These are phyloP conservation scores for Mimachlamys varia DNA, from an alignment of 2,888 invertebrate species.

Conservation along the genomic window DNA sequence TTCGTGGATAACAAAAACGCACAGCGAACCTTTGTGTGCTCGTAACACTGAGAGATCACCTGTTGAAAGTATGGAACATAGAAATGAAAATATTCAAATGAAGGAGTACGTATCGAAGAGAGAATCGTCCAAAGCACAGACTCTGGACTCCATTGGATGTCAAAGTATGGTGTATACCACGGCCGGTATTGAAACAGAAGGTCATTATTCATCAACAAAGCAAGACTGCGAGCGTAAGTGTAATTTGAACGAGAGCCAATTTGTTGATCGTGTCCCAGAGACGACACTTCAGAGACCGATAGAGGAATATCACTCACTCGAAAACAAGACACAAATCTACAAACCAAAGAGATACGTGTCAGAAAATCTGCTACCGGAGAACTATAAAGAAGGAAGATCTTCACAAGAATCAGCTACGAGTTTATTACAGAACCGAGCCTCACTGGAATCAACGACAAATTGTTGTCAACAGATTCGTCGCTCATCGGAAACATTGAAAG, in stretches of 20 bases:
- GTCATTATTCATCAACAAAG: neutral
- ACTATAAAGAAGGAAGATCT: neutral
- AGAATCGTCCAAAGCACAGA: neutral
- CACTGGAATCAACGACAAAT: neutral
- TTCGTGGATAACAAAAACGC: too few relatives aligned
- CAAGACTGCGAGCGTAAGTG: neutral
- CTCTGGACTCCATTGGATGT: neutral
- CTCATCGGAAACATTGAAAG: neutral
- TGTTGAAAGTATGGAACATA: too few relatives aligned
- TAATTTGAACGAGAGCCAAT: neutral
- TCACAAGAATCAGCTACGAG: neutral
- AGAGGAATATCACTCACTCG: neutral
- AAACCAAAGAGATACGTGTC: neutral
- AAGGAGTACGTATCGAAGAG: neutral
- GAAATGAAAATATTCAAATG: too few relatives aligned
- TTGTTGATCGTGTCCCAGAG: neutral
- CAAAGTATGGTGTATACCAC: neutral
- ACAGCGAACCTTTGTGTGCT: too few relatives aligned
- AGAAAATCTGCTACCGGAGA: neutral
- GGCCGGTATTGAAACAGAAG: neutral
- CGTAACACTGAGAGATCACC: too few relatives aligned
- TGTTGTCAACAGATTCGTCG: neutral
- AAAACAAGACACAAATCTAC: neutral
- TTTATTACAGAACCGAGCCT: neutral
- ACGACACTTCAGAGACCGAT: neutral